These are phyloP conservation scores for Chelonus formosanus DNA, from an alignment of 2,888 invertebrate genomes.

Conservation along the genomic window DNA sequence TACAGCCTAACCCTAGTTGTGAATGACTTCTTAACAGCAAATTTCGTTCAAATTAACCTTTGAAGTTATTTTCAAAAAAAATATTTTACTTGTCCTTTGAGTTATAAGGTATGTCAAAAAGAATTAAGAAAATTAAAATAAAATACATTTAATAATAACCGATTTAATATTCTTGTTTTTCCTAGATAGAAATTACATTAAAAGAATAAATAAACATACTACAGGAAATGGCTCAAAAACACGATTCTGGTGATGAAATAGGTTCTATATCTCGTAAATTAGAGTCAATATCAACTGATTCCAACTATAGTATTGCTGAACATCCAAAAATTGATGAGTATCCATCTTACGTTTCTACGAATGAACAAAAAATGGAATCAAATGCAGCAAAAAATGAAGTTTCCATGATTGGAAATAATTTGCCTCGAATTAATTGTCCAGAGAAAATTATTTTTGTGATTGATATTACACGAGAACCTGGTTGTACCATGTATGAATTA, in stretches of 20 bases:
- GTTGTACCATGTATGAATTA: conserved; percentile 68
- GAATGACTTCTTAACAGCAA: too few species aligned
- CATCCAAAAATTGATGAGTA: conserved; percentile 33
- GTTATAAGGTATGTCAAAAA: too few species aligned
- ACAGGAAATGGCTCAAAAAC: conserved; percentile 44
- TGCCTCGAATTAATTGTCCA: conserved; percentile 55
- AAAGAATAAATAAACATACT: too few species aligned
- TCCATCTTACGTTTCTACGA: background rate
- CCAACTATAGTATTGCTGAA: conserved; percentile 36
- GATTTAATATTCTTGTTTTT: too few species aligned
- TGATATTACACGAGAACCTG: conserved; percentile 71
- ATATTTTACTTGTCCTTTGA: background rate
- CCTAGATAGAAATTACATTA: too few species aligned
- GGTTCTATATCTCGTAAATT: conserved; percentile 41
- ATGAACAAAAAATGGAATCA: background rate
- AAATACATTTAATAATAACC: too few species aligned
- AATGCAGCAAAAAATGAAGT: background rate
- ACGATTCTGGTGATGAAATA: conserved; percentile 43
- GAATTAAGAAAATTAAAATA: too few species aligned
- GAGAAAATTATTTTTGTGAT: conserved; percentile 74
- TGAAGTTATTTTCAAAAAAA: background rate
- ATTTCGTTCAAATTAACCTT: too few species aligned
- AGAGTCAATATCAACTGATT: conserved; percentile 37
- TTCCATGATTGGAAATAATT: background rate
- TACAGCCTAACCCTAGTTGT: too few species aligned